phyloP scores from a whole-genome alignment of 2,797 vertebrate species.

The Arremon aurantiirostris region DNA sequence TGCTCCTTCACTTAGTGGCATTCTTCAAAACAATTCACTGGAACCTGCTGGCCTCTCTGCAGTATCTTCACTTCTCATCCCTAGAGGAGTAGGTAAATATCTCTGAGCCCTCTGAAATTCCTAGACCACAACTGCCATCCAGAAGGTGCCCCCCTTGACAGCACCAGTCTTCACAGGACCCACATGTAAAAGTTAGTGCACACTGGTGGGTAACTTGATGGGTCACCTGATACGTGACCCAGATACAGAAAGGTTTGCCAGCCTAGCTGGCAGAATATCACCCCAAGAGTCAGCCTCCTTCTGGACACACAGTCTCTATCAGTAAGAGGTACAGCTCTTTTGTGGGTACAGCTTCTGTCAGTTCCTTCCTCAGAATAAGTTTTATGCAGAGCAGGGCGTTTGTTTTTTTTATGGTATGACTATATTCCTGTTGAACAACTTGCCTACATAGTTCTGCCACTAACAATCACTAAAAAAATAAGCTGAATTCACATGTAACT shows the following conservation, averaged over 20 bases:
- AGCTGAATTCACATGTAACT: background rate
- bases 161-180: background rate
- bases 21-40: background rate
- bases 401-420: background rate
- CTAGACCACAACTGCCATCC: background rate
- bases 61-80: background rate
- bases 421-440: background rate
- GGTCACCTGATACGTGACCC: background rate
- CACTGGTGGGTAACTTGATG: background rate
- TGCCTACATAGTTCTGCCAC: background rate
- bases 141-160: background rate
- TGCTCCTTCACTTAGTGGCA: background rate
- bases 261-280: background rate
- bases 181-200: background rate
- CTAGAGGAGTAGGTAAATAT: background rate
- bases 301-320: background rate
- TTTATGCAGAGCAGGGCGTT: accelerated
- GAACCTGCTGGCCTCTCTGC: background rate
- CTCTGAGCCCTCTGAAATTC: background rate
- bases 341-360: background rate
- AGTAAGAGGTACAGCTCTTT: background rate
- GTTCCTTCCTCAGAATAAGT: background rate
- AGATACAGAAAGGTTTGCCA: background rate
- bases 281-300: background rate
- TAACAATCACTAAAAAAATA: background rate